These are phyloP conservation scores for Entomobrya proxima DNA, from an alignment of 2,888 invertebrate species.

Conservation along the genomic window DNA sequence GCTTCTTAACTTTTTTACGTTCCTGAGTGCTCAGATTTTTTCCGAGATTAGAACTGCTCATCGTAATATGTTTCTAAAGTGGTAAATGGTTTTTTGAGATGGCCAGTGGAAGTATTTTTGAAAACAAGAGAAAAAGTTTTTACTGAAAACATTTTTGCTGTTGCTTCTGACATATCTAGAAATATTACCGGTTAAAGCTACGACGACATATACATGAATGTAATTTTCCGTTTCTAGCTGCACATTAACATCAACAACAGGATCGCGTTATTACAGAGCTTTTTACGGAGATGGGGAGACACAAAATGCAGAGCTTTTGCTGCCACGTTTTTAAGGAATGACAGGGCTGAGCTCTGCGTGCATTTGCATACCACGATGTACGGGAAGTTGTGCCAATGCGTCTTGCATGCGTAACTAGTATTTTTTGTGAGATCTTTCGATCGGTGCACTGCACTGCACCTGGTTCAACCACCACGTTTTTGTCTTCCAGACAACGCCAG, in stretches of 20 bases:
- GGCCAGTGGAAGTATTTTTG: slow-evolving; percentile 31
- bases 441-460: slow-evolving; percentile 62
- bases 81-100: background rate
- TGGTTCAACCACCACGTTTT: slow-evolving; percentile 60
- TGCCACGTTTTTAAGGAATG: background rate
- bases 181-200: slow-evolving; percentile 17
- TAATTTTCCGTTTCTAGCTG: slow-evolving; percentile 28
- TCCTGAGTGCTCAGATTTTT: background rate
- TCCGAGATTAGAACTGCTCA: background rate
- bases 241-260: background rate
- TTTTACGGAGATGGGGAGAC: background rate
- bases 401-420: slow-evolving; percentile 57
- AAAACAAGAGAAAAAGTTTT: slow-evolving; percentile 15
- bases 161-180: background rate
- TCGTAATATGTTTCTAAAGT: slow-evolving; percentile 7
- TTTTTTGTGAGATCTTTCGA: slow-evolving; percentile 44
- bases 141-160: slow-evolving; percentile 3
- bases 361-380: background rate
- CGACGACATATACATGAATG: slow-evolving; percentile 4
- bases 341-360: background rate
- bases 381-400: slow-evolving; percentile 46
- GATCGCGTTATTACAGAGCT: background rate
- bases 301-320: background rate
- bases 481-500: too few relatives aligned
- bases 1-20: slow-evolving; percentile 37